A percentile compares a stretch with the other conserved stretches of the same genome.
These are phyloP conservation scores for Megaceryle alcyon DNA, from an alignment of 2,797 vertebrate species.

Conservation along the genomic window DNA sequence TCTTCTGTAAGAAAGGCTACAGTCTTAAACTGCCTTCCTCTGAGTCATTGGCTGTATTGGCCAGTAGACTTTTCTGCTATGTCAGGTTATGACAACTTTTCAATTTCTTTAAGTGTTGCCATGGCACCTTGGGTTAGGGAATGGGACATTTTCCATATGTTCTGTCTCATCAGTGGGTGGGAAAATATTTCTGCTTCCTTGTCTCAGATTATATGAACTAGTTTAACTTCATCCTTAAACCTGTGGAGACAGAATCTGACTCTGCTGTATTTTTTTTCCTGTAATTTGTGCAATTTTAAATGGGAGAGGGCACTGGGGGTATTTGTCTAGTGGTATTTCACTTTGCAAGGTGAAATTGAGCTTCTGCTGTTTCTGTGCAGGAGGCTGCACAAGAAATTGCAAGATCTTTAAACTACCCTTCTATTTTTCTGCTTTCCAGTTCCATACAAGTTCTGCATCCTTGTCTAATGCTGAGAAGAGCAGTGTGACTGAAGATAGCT, in stretches of 20 bases:
- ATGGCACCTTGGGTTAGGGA: not conserved
- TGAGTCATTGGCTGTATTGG: not conserved
- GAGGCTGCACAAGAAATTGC: not conserved
- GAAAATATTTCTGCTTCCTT: not conserved
- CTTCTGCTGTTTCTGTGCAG: not conserved
- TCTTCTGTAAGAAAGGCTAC: not conserved
- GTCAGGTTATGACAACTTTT: not conserved
- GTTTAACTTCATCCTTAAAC: not conserved
- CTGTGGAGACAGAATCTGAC: not conserved
- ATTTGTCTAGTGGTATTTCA: not conserved
- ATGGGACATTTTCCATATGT: not conserved
- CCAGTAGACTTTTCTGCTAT: not conserved
- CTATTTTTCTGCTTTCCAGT: conserved; percentile 19
- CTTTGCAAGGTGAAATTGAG: not conserved
- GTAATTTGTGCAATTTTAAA: not conserved
- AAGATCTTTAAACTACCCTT: not conserved
- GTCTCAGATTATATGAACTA: not conserved
- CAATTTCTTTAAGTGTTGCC: not conserved
- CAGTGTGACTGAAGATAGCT: conserved; percentile 37
- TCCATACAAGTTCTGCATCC: not conserved
- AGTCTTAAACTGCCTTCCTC: not conserved
- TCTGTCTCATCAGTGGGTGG: not conserved
- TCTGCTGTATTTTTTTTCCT: not conserved
- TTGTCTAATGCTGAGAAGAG: not conserved
- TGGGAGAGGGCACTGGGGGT: not conserved